Evolutionary conservation across 2,888 invertebrate species (phyloP).

Genomic region (Boloria euphrosyne): DNA sequence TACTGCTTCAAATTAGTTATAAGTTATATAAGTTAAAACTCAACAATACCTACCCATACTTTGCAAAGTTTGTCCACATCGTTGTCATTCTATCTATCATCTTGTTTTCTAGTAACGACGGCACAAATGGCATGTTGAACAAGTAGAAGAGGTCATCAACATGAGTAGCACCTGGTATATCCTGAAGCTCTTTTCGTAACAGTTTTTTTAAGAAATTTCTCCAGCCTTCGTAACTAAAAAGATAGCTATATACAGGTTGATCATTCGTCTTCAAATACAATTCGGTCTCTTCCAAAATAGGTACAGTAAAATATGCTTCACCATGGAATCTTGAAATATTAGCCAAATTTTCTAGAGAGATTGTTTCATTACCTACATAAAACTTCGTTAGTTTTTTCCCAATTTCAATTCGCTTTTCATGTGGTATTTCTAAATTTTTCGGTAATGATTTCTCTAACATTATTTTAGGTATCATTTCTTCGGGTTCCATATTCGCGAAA

Average conservation of each 20-base stretch:
- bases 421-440: slow-evolving; percentile 57
- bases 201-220: slow-evolving; percentile 54
- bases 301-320: slow-evolving; percentile 53
- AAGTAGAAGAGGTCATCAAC: slow-evolving; percentile 68
- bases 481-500: slow-evolving; percentile 57
- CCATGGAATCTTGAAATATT: slow-evolving; percentile 61
- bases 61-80: slow-evolving; percentile 69
- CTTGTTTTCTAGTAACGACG: slow-evolving; percentile 46
- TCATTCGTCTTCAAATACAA: slow-evolving; percentile 51
- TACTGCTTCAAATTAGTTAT: too few relatives aligned
- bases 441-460: slow-evolving; percentile 59
- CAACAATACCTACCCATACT: slow-evolving; percentile 55
- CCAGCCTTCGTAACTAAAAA: slow-evolving; percentile 59
- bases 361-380: slow-evolving; percentile 62
- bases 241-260: slow-evolving; percentile 58
- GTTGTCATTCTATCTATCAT: slow-evolving; percentile 60
- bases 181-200: slow-evolving; percentile 43
- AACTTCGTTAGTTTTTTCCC: slow-evolving; percentile 55
- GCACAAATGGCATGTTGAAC: slow-evolving; percentile 54
- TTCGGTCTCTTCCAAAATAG: slow-evolving; percentile 59
- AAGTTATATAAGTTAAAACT: too few relatives aligned
- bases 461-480: slow-evolving; percentile 52
- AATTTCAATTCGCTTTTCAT: slow-evolving; percentile 47
- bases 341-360: slow-evolving; percentile 50
- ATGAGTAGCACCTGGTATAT: slow-evolving; percentile 58